Evolutionary conservation across 2,113 vertebrate genomes (phyloP), one percentile per base, ranked within the genome.

Genomic region (Takifugu flavidus): DNA sequence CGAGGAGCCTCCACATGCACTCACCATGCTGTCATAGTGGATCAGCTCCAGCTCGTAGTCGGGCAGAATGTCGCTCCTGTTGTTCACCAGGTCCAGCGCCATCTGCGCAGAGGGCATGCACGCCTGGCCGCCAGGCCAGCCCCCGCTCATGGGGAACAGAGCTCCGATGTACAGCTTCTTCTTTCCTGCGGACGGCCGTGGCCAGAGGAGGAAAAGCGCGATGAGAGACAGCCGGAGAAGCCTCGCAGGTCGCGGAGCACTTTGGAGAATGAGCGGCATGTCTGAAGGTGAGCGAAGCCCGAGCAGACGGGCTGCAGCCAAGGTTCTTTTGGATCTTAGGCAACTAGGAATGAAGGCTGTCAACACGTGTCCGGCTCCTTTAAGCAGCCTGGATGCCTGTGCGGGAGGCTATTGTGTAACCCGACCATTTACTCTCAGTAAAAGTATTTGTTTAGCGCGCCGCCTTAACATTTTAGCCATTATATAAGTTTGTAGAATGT

Each of bases 71-170:
- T 96, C 95, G 70, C 89, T 91, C 79, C 95, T 71, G 90, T 93
- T 93, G 87, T 96, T 96, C 67, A 96, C 94, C 86, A 96, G 89
- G 78, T 96, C 94, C 86, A 96, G 86, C 45, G 94, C 95, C 94
- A 96, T 96, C 89, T 95, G 92, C 55, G 94, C 94, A 44, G 94
- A 89, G 56, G 95, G 95, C 60, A 95, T 91, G 72, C 95, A 96
- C 56, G 94, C 95, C 88, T 96, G 95, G 6, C 95, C 94, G 47
- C 95, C 95, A 0, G 94, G 95, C 95, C 95, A 96, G 72, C 94
- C 95, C 4, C 95, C 94, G 73, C 94, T 96, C 95, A 96, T 96
- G 50, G 95, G 95, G 86, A 96, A 96, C 81, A 96, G 92, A 34
- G 94, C 95, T 61, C 95, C 94, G 85, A 96, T 95, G 91, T 96